Evolutionary conservation across 2,888 invertebrate genomes (phyloP), one percentile per base, ranked within the genome.

Genomic region (Meghimatium bilineatum): DNA sequence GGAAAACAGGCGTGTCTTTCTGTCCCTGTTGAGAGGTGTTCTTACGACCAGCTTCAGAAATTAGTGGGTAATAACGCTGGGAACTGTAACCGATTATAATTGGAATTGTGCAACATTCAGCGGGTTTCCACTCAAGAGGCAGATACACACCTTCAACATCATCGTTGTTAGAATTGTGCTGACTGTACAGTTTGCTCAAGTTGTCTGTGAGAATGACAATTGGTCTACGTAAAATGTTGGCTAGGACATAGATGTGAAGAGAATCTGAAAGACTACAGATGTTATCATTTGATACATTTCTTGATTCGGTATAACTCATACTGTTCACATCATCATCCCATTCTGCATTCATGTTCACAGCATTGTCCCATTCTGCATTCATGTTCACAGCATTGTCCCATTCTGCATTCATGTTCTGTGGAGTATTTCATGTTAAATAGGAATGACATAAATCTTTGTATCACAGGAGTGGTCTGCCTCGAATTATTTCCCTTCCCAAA

Each of bases 121-220:
- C 63, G 10, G 89, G 86, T 2, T 80, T 34, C 88, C 90, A 89
- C 63, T 92, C 89, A 34, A 93, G 82, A 0, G 93, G 93, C 26
- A 93, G 89, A 87, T 93, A 93, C 76, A 93, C 89, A 1, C 93
- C 93, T 6, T 87, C 88, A 60, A 93, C 87, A 78, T 89, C 87
- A 79, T 90, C 90, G 26, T 90, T 90, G 74, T 91, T 91, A 17
- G 92, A 86, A 14, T 87, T 87, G 14, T 88, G 82, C 23, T 91
- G 92, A 78, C 80, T 85, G 2, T 90, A 83, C 66, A 89, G 89
- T 23, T 90, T 86, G 1, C 89, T 86, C n/a, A 87, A 86, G 6
- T 85, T 82, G 78, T 93, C 92, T 2, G 90, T 87, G 20, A 93
- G 71, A 26, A 93, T 87, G 34, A 93, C 89, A 75, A 93, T 91